Conservation (phyloP, 2,797 vertebrate genomes). For the Tamandua tetradactyla region DNA sequence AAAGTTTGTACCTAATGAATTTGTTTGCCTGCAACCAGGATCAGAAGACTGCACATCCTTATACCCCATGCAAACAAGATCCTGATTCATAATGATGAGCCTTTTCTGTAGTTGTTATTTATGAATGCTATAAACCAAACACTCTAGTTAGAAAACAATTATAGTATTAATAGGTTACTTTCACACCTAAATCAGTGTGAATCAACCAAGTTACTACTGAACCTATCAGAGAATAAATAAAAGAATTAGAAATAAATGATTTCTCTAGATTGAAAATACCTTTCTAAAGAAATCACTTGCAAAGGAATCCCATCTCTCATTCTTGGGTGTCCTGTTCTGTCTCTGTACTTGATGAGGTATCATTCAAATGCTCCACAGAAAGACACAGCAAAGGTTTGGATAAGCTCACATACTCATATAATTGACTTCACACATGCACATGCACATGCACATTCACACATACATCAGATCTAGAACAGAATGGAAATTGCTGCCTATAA, state of each 20-base stretch:
- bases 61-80: background rate
- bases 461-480: background rate
- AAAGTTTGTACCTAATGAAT: background rate
- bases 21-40: background rate
- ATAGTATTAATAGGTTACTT: background rate
- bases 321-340: background rate
- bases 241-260: background rate
- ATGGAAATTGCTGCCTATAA: background rate
- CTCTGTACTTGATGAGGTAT: background rate
- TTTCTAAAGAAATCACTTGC: background rate
- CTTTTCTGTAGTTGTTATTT: background rate
- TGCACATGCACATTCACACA: background rate
- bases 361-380: background rate
- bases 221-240: background rate
- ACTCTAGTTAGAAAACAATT: background rate
- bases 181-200: background rate
- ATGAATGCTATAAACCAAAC: conserved; percentile 20
- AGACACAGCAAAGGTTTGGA: background rate
- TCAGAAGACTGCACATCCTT: background rate
- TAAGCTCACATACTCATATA: background rate
- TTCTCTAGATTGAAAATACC: background rate
- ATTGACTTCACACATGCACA: background rate
- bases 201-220: background rate
- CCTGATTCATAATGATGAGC: background rate
- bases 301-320: background rate